A percentile compares a stretch with the other conserved stretches of the same genome.
Evolutionary conservation across 2,797 vertebrate species (phyloP).

Genomic region (Eulemur mongoz): DNA sequence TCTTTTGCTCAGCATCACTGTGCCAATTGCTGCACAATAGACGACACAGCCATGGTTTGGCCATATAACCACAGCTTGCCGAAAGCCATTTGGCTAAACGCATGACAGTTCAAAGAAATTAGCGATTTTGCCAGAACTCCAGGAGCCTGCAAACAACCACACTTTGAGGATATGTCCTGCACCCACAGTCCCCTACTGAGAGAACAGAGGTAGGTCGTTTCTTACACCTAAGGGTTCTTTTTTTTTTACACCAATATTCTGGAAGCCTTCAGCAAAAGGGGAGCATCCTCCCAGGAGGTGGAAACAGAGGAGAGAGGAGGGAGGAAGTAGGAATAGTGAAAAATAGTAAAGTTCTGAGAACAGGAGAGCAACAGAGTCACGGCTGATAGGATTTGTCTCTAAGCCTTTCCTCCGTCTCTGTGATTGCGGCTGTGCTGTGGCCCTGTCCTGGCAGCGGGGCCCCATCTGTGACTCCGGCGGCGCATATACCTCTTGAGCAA

Average conservation of each 20-base stretch:
- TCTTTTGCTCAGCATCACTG: not conserved
- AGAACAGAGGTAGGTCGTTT: no score
- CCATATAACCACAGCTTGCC: not conserved
- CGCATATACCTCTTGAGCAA: not conserved
- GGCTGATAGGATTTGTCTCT: accelerated
- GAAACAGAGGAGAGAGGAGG: not conserved
- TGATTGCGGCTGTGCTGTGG: accelerated
- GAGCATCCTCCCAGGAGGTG: accelerated
- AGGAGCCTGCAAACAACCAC: no score
- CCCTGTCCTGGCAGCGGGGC: not conserved
- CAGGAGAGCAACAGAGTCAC: not conserved
- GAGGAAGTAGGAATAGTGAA: not conserved
- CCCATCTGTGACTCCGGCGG: not conserved
- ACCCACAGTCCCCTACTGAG: accelerated
- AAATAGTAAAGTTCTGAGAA: not conserved
- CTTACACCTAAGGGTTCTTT: not conserved
- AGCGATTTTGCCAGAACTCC: not conserved
- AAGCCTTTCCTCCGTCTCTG: accelerated
- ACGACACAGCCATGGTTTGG: not conserved
- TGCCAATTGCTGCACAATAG: accelerated
- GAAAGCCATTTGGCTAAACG: not conserved
- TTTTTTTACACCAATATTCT: not conserved
- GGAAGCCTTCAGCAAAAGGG: not conserved
- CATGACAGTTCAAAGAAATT: not conserved
- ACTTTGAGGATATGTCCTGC: accelerated